These are phyloP conservation scores for Urophycis tenuis DNA, from an alignment of 2,797 vertebrate species.

Conservation along the genomic window DNA sequence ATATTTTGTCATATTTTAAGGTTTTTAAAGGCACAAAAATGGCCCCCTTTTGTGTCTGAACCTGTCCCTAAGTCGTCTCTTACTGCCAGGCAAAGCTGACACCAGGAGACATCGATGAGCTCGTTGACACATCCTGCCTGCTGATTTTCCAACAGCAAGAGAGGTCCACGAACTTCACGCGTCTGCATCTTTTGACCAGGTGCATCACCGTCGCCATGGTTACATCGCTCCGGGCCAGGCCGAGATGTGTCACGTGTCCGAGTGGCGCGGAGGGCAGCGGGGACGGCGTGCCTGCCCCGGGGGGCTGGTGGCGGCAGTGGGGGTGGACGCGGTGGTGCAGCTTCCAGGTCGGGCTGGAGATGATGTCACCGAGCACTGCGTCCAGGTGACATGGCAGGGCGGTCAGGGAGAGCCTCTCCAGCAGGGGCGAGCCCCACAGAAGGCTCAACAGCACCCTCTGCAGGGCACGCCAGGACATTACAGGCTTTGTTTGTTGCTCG, in stretches of 20 bases:
- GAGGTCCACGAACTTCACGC: conserved; percentile 56
- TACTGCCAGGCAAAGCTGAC: conserved; percentile 44
- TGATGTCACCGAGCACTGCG: conserved; percentile 43
- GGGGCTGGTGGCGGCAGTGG: too few relatives aligned
- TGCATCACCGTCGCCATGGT: conserved; percentile 44
- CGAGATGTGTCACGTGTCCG: conserved; percentile 36
- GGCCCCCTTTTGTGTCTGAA: not conserved
- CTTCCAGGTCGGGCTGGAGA: conserved; percentile 24
- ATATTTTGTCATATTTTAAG: not conserved
- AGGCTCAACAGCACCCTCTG: conserved; percentile 57
- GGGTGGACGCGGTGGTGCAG: not conserved
- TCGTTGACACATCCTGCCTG: conserved; percentile 13
- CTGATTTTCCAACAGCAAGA: conserved; percentile 65
- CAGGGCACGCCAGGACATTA: conserved; percentile 50
- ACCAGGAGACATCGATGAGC: conserved; percentile 2
- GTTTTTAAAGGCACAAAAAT: too few relatives aligned
- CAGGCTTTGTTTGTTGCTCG: conserved; percentile 52
- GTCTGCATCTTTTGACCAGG: conserved; percentile 45
- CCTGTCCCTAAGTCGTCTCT: not conserved
- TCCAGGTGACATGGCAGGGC: conserved; percentile 68
- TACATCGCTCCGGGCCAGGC: conserved; percentile 59
- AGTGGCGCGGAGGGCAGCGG: conserved; percentile 30
- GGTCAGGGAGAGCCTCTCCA: conserved; percentile 65
- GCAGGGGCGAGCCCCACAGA: conserved; percentile 54
- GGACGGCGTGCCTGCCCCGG: not conserved